These are phyloP conservation scores for Calyptomena viridis DNA, from an alignment of 2,113 vertebrate species.

Conservation along the genomic window DNA sequence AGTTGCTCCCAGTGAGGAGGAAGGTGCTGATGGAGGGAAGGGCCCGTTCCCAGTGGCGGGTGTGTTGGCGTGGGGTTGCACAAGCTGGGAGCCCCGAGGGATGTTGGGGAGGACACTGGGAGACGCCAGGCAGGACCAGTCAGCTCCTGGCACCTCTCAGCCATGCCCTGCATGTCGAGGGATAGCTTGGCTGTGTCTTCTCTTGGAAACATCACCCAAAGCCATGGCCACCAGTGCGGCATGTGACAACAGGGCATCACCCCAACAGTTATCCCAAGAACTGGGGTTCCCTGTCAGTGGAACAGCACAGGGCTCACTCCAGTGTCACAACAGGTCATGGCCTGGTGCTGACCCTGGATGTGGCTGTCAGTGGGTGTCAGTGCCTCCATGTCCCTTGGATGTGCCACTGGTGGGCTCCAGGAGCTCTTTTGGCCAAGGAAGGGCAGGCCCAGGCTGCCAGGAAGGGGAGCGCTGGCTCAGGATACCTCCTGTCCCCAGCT, in stretches of 20 bases:
- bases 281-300: not conserved
- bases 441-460: not conserved
- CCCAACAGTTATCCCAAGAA: not conserved
- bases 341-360: accelerated
- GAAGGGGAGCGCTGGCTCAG: not conserved
- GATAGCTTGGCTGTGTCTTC: not conserved
- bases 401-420: not conserved
- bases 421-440: not conserved
- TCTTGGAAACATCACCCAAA: not conserved
- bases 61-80: slow-evolving; percentile 14
- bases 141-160: not conserved
- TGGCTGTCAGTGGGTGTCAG: not conserved
- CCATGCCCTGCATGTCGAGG: not conserved
- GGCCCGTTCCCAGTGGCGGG: not conserved
- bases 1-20: accelerated
- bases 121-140: not conserved
- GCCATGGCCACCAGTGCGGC: not conserved
- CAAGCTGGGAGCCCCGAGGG: not conserved
- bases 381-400: accelerated
- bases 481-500: not conserved
- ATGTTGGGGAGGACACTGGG: not conserved
- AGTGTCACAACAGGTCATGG: accelerated
- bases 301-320: not conserved
- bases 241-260: not conserved
- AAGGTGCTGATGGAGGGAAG: not conserved